These are phyloP conservation scores for Ridgeia piscesae DNA, from an alignment of 1,140 invertebrate species.

Conservation along the genomic window DNA sequence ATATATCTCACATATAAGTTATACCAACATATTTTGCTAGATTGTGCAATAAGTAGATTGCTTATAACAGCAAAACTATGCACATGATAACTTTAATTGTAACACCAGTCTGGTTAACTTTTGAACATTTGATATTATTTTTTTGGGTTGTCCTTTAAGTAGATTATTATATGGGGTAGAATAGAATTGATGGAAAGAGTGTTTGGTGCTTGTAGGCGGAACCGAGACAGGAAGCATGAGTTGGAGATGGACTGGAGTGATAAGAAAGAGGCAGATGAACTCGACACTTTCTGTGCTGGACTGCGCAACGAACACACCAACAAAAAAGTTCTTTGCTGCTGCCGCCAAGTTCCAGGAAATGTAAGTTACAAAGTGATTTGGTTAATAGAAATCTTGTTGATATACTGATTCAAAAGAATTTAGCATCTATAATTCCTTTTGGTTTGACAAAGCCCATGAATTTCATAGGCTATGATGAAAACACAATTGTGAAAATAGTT, in stretches of 20 bases:
- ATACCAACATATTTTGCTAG: not conserved
- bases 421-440: not conserved
- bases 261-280: constrained; percentile 77
- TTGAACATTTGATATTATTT: not conserved
- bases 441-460: no score
- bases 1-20: no score
- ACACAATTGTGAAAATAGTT: no score
- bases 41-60: not conserved
- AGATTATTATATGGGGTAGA: not conserved
- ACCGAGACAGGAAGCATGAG: constrained; percentile 75
- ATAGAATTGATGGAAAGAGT: constrained; percentile 1
- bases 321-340: constrained; percentile 58
- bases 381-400: not conserved
- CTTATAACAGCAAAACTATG: not conserved
- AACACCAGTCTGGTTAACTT: not conserved
- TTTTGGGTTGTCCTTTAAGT: not conserved
- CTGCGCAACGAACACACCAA: constrained; percentile 55
- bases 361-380: constrained; percentile 39
- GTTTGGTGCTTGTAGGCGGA: constrained; percentile 58
- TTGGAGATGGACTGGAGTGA: constrained; percentile 88
- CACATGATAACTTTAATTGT: not conserved
- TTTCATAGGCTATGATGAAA: not conserved
- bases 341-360: constrained; percentile 59
- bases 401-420: not conserved
- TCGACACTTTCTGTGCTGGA: constrained; percentile 62